Conservation (phyloP, 2,113 vertebrate genomes). For the Thomomys bottae region DNA sequence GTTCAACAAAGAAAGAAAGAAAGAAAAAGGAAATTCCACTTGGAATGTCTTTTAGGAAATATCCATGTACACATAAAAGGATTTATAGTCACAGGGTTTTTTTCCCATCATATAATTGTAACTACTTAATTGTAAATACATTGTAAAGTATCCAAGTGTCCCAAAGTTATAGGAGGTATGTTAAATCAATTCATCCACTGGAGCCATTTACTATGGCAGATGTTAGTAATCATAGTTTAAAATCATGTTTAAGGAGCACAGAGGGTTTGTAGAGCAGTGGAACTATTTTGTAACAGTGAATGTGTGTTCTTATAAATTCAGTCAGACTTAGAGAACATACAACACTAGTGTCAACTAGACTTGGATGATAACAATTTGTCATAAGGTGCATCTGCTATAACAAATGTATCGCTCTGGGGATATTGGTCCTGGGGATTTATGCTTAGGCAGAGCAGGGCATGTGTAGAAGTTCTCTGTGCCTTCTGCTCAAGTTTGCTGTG, state of each 20-base stretch:
- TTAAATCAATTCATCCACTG: constrained; percentile 25
- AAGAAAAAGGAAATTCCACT: background rate
- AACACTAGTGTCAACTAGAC: background rate
- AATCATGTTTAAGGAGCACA: constrained; percentile 20
- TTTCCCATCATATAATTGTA: constrained; percentile 20
- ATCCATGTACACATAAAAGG: background rate
- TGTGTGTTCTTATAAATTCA: background rate
- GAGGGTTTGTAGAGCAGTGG: background rate
- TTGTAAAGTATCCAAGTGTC: background rate
- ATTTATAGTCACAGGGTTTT: background rate
- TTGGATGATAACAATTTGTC: background rate
- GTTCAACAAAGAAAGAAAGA: no score
- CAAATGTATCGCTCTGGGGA: background rate
- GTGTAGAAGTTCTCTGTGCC: background rate
- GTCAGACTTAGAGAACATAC: background rate
- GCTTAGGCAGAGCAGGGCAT: no score
- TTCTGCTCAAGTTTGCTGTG: background rate
- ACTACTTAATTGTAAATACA: constrained; percentile 36
- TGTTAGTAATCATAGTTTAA: constrained; percentile 42
- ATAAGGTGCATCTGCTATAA: background rate
- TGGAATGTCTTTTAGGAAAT: constrained; percentile 34
- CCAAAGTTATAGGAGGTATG: constrained; percentile 7
- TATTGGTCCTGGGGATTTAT: fast-evolving
- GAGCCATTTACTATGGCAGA: constrained; percentile 19
- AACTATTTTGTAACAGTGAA: background rate